These are phyloP conservation scores for Camptogramma bilineatum DNA, from an alignment of 2,888 invertebrate genomes.

Conservation along the genomic window DNA sequence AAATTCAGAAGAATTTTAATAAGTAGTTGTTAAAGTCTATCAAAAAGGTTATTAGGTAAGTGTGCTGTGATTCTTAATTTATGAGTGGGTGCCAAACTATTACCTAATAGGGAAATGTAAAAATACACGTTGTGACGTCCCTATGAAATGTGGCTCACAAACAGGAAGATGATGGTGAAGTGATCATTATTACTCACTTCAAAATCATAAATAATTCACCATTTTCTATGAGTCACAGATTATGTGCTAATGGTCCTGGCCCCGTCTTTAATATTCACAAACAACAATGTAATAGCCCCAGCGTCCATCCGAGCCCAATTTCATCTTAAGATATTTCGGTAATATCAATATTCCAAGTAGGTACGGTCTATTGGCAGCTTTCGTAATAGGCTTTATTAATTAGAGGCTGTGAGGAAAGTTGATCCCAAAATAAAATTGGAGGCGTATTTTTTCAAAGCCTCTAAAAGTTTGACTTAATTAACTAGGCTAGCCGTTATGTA, in stretches of 20 bases:
- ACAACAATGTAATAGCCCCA: background rate
- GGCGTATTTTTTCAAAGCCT: constrained; percentile 6
- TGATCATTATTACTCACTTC: no score
- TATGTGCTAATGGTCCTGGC: background rate
- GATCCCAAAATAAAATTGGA: constrained; percentile 11
- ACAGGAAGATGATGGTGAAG: no score
- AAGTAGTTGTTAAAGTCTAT: no score
- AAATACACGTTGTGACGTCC: no score
- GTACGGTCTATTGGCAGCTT: constrained; percentile 10
- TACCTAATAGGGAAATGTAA: no score
- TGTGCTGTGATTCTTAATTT: no score
- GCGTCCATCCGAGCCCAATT: constrained; percentile 6
- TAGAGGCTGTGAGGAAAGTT: constrained; percentile 13
- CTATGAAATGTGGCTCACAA: no score
- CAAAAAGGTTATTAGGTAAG: no score
- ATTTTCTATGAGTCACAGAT: background rate
- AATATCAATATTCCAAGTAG: constrained; percentile 16
- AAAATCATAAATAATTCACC: background rate
- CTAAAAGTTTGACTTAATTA: background rate
- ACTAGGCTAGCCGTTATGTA: background rate
- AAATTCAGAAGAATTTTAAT: no score
- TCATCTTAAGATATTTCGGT: constrained; percentile 16
- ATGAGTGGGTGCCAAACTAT: no score
- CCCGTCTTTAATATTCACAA: constrained; percentile 5
- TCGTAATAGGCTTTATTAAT: constrained; percentile 18